These are phyloP conservation scores for Lepidurus couesii DNA, from an alignment of 1,140 invertebrate genomes.

Conservation along the genomic window DNA sequence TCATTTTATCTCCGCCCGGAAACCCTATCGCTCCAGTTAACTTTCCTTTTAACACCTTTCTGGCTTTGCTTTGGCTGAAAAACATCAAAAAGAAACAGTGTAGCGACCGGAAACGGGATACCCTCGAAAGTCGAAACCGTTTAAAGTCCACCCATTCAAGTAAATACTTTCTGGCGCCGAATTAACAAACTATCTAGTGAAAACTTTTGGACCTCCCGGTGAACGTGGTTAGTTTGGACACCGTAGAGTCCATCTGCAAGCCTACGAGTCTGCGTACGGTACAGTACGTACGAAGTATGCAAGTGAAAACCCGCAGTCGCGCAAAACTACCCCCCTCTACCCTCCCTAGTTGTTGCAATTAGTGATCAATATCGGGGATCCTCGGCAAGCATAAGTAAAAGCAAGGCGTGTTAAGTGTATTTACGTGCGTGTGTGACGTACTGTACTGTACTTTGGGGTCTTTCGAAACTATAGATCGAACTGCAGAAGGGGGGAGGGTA, in stretches of 20 bases:
- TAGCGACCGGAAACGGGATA: not conserved
- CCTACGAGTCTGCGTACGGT: no score
- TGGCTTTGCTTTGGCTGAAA: not conserved
- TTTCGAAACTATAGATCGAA: not conserved
- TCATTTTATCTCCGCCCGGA: not conserved
- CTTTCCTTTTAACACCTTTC: not conserved
- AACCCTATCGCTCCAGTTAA: not conserved
- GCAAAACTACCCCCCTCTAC: not conserved
- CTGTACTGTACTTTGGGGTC: not conserved
- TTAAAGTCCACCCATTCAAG: no score
- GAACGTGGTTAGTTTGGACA: no score
- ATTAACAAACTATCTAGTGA: no score
- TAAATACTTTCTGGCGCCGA: not conserved
- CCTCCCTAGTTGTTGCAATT: not conserved
- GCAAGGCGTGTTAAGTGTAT: not conserved
- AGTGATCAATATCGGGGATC: slow-evolving; percentile 7
- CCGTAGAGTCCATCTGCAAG: no score
- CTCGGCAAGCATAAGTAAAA: not conserved
- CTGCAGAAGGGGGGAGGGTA: no score
- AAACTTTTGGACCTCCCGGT: no score
- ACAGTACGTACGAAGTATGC: no score
- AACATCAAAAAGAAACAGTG: not conserved
- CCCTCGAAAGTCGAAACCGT: not conserved
- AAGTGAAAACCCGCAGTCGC: not conserved
- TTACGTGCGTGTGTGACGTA: not conserved